A percentile compares a stretch with the other conserved stretches of the same genome.
phyloP scores from a whole-genome alignment of 2,113 vertebrate species.

The Carettochelys insculpta region DNA sequence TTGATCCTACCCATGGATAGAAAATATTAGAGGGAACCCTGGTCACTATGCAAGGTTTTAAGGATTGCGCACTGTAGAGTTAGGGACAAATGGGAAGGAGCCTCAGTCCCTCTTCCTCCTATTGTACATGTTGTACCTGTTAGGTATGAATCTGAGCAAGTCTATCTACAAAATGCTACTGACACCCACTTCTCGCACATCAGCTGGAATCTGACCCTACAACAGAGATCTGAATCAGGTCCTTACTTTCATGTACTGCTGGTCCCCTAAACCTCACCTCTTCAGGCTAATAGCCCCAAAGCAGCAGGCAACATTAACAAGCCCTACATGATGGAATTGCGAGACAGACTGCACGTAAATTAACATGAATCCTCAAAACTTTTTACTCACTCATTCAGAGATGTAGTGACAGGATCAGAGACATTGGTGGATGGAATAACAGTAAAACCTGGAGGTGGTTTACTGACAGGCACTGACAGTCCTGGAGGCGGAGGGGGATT shows the following conservation, averaged over 20 bases:
- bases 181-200: fast-evolving
- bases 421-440: slow-evolving; percentile 84
- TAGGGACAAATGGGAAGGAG: background rate
- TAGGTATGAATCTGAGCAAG: background rate
- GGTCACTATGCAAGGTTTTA: background rate
- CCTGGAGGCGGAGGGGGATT: slow-evolving; percentile 85
- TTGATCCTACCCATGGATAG: too few species aligned
- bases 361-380: background rate
- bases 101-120: too few species aligned
- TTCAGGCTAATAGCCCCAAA: fast-evolving
- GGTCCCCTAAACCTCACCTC: fast-evolving
- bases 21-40: too few species aligned
- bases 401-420: slow-evolving; percentile 75
- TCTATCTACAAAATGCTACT: background rate
- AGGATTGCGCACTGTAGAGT: background rate
- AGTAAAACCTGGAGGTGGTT: slow-evolving; percentile 94
- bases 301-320: background rate
- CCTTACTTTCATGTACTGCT: fast-evolving
- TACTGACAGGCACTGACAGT: slow-evolving; percentile 81
- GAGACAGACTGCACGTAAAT: fast-evolving
- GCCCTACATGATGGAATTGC: fast-evolving
- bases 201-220: background rate
- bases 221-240: fast-evolving
- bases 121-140: fast-evolving
- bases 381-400: slow-evolving; percentile 82